These are phyloP conservation scores for Athalia rosae DNA, from an alignment of 2,888 invertebrate genomes.

Conservation along the genomic window DNA sequence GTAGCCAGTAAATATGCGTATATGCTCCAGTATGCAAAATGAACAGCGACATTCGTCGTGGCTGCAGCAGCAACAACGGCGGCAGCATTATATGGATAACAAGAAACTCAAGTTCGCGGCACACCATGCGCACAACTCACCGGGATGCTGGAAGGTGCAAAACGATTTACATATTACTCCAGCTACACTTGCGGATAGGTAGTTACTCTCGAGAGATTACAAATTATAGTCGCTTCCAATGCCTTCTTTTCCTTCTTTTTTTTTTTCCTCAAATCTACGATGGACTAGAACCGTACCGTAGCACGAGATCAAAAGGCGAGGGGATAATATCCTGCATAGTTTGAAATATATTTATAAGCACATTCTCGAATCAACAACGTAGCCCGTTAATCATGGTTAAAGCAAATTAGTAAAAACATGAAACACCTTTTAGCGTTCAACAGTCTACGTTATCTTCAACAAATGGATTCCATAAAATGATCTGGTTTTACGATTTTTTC, in stretches of 20 bases:
- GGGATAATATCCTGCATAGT: not conserved
- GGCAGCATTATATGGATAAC: slow-evolving; percentile 21
- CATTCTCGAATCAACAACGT: not conserved
- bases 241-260: not conserved
- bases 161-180: slow-evolving; percentile 42
- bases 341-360: no score
- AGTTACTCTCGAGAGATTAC: slow-evolving; percentile 8
- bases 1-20: not conserved
- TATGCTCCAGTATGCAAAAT: not conserved
- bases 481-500: no score
- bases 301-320: not conserved
- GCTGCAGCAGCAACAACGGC: not conserved
- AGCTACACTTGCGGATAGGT: slow-evolving; percentile 1
- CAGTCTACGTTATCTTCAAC: slow-evolving; percentile 1
- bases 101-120: slow-evolving; percentile 30
- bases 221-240: not conserved
- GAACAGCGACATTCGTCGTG: slow-evolving; percentile 1
- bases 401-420: slow-evolving; percentile 20
- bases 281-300: not conserved
- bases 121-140: slow-evolving; percentile 2
- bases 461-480: no score
- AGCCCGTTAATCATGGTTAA: slow-evolving; percentile 5
- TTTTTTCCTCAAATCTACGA: not conserved
- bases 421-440: slow-evolving; percentile 28
- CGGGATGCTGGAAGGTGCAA: slow-evolving; percentile 6